Conservation (phyloP, 1,140 invertebrate genomes). For the Drosophila leontia region DNA sequence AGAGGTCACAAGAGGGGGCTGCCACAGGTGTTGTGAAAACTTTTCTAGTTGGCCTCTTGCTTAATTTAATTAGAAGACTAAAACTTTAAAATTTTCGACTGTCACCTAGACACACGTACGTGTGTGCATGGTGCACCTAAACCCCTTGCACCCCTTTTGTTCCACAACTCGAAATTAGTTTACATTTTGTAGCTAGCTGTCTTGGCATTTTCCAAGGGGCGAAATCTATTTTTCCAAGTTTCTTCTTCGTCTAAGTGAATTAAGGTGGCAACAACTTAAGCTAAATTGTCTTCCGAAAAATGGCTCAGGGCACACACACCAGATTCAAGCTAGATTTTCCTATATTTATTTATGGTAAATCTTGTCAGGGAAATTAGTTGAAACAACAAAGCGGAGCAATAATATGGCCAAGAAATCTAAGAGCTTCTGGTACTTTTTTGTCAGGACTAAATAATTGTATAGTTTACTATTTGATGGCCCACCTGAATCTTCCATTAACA, state of each 20-base stretch:
- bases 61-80: slow-evolving; percentile 71
- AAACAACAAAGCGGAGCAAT: slow-evolving; percentile 2
- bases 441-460: not conserved
- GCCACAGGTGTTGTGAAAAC: slow-evolving; percentile 53
- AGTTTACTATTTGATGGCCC: not conserved
- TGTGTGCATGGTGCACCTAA: slow-evolving; percentile 14
- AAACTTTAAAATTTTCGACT: slow-evolving; percentile 55
- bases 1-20: slow-evolving; percentile 14
- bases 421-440: not conserved
- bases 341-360: slow-evolving; percentile 37
- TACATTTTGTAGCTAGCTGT: slow-evolving; percentile 44
- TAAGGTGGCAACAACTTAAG: slow-evolving; percentile 67
- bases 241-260: slow-evolving; percentile 40
- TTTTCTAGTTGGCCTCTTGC: slow-evolving; percentile 48
- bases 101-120: slow-evolving; percentile 16
- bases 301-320: slow-evolving; percentile 18
- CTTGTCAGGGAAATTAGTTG: slow-evolving; percentile 34
- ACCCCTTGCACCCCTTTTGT: not conserved
- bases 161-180: slow-evolving; percentile 52
- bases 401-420: not conserved
- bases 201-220: slow-evolving; percentile 41
- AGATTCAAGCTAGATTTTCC: slow-evolving; percentile 7
- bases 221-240: slow-evolving; percentile 67
- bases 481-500: slow-evolving; percentile 5
- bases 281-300: slow-evolving; percentile 62